Evolutionary conservation across 2,797 vertebrate genomes (phyloP).

Genomic region (Champsocephalus esox): DNA sequence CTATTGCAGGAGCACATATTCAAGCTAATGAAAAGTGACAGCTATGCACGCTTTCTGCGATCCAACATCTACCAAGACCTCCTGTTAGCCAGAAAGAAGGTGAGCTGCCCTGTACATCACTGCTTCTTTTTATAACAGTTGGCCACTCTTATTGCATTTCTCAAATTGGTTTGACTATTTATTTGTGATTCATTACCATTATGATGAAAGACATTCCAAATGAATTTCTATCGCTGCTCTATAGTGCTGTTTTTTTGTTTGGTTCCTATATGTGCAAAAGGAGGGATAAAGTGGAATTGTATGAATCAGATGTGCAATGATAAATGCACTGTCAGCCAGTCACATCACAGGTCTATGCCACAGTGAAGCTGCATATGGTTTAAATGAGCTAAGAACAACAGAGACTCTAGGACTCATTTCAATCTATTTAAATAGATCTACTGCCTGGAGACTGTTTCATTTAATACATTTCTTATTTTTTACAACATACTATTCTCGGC

Average conservation of each 20-base stretch:
- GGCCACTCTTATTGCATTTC: constrained; percentile 18
- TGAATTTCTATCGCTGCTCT: background rate
- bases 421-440: background rate
- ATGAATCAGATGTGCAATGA: background rate
- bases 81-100: constrained; percentile 95
- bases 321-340: background rate
- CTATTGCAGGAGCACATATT: constrained; percentile 94
- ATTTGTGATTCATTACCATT: background rate
- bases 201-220: background rate
- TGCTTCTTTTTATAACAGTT: constrained; percentile 12
- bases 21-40: constrained; percentile 98
- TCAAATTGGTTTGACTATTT: constrained; percentile 14
- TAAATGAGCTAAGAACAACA: background rate
- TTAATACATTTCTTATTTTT: background rate
- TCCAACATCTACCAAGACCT: constrained; percentile 96
- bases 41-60: constrained; percentile 95
- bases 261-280: background rate
- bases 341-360: background rate
- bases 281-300: background rate
- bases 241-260: no score
- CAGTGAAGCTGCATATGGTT: background rate
- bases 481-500: background rate
- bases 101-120: constrained; percentile 70
- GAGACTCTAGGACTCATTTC: background rate
- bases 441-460: background rate